Evolutionary conservation across 2,797 vertebrate species (phyloP).

Genomic region (Rachycentron canadum): DNA sequence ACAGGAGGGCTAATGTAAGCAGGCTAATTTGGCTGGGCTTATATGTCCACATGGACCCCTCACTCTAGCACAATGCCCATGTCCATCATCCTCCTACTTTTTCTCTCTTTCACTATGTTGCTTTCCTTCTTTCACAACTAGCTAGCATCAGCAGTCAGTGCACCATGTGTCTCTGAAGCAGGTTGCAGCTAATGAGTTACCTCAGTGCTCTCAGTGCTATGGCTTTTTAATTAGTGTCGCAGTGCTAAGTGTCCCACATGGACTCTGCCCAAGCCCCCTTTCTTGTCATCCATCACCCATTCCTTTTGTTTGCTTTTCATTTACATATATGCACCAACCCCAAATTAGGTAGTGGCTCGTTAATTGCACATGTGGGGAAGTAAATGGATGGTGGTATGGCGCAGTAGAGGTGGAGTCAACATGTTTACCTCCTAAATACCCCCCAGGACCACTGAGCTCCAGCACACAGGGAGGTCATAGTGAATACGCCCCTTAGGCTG

Average conservation of each 20-base stretch:
- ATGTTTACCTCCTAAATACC: slow-evolving; percentile 84
- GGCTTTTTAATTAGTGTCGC: slow-evolving; percentile 87
- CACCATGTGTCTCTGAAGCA: slow-evolving; percentile 62
- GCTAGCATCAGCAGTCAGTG: slow-evolving; percentile 54
- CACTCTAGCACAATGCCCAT: slow-evolving; percentile 65
- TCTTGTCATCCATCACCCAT: slow-evolving; percentile 82
- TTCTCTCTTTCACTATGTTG: slow-evolving; percentile 32
- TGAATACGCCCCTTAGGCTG: slow-evolving; percentile 70
- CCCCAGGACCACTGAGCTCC: slow-evolving; percentile 74
- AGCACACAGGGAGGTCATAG: slow-evolving; percentile 76
- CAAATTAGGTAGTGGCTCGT: slow-evolving; percentile 84
- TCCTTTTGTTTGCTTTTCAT: slow-evolving; percentile 85
- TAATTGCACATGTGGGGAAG: slow-evolving; percentile 83
- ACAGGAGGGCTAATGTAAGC: slow-evolving; percentile 73
- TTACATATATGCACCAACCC: slow-evolving; percentile 83
- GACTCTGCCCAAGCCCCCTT: slow-evolving; percentile 73
- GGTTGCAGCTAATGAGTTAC: slow-evolving; percentile 84
- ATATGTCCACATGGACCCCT: slow-evolving; percentile 73
- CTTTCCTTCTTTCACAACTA: slow-evolving; percentile 53
- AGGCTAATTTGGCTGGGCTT: slow-evolving; percentile 75
- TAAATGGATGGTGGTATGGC: slow-evolving; percentile 76
- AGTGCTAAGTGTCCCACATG: slow-evolving; percentile 82
- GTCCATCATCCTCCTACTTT: slow-evolving; percentile 67
- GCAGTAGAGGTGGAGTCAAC: slow-evolving; percentile 76
- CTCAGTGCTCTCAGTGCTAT: slow-evolving; percentile 78